Evolutionary conservation across 1,140 invertebrate species (phyloP).

Genomic region (Procambarus clarkii): DNA sequence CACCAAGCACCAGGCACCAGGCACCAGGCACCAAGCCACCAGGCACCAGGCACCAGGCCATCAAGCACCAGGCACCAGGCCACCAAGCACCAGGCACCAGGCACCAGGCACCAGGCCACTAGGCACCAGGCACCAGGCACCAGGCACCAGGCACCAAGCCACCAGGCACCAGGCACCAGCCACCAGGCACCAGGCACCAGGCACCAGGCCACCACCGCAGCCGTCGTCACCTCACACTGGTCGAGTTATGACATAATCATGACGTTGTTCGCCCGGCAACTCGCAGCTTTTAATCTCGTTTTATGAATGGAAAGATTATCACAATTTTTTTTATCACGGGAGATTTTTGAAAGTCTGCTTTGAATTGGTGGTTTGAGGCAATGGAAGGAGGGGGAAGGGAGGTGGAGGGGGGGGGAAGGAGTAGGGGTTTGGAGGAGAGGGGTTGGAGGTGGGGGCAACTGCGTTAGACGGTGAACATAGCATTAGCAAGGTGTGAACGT

Average conservation of each 20-base stretch:
- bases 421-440: neutral
- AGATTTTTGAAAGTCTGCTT: conserved; percentile 13
- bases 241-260: neutral
- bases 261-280: neutral
- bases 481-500: neutral
- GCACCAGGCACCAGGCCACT: too few relatives aligned
- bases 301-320: conserved; percentile 33
- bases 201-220: neutral
- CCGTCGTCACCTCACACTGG: neutral
- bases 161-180: too few relatives aligned
- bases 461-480: neutral
- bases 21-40: too few relatives aligned
- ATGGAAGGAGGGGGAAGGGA: too few relatives aligned
- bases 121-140: too few relatives aligned
- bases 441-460: neutral
- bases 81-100: too few relatives aligned
- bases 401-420: neutral
- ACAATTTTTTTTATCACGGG: conserved; percentile 13
- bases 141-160: too few relatives aligned
- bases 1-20: too few relatives aligned
- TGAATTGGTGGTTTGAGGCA: conserved; percentile 14
- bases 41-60: too few relatives aligned
- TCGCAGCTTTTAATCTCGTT: conserved; percentile 7
- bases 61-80: too few relatives aligned
- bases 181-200: too few relatives aligned